These are phyloP conservation scores for Euura lappo DNA, from an alignment of 1,140 invertebrate genomes.

Conservation along the genomic window DNA sequence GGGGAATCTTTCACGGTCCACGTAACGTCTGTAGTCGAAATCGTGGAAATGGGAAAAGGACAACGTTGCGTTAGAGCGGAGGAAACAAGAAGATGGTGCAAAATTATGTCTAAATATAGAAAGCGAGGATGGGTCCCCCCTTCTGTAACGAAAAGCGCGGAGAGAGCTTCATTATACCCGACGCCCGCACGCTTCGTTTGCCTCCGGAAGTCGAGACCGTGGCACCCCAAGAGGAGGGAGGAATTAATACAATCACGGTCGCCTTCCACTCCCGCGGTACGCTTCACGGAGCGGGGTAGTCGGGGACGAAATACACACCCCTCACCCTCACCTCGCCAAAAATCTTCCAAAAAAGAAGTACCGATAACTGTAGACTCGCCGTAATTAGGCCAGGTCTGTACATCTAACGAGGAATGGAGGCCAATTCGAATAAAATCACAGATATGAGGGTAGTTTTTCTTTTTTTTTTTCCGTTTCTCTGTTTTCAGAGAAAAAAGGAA, in stretches of 20 bases:
- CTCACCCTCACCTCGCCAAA: not conserved
- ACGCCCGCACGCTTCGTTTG: constrained; percentile 60
- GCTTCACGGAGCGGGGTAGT: constrained; percentile 28
- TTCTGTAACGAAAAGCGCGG: constrained; percentile 31
- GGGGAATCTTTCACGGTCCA: not conserved
- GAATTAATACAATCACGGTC: constrained; percentile 56
- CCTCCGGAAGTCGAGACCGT: constrained; percentile 54
- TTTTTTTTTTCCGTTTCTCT: no score
- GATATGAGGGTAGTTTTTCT: no score
- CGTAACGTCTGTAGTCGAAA: not conserved
- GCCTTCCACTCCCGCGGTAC: constrained; percentile 26
- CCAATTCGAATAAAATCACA: no score
- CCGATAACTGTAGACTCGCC: not conserved
- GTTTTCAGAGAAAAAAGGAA: no score
- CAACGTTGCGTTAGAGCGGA: not conserved
- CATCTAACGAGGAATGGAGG: no score
- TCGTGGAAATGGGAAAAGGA: not conserved
- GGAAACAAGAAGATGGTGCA: not conserved
- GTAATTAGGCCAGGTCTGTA: not conserved
- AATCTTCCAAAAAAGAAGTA: not conserved
- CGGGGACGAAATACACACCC: constrained; percentile 5
- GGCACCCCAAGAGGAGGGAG: constrained; percentile 26
- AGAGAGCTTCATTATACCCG: constrained; percentile 61
- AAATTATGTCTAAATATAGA: constrained; percentile 14
- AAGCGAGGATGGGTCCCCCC: not conserved